Evolutionary conservation across 2,888 invertebrate species (phyloP), one percentile per base, ranked within the genome.

Genomic region (Ferrisia virgata): DNA sequence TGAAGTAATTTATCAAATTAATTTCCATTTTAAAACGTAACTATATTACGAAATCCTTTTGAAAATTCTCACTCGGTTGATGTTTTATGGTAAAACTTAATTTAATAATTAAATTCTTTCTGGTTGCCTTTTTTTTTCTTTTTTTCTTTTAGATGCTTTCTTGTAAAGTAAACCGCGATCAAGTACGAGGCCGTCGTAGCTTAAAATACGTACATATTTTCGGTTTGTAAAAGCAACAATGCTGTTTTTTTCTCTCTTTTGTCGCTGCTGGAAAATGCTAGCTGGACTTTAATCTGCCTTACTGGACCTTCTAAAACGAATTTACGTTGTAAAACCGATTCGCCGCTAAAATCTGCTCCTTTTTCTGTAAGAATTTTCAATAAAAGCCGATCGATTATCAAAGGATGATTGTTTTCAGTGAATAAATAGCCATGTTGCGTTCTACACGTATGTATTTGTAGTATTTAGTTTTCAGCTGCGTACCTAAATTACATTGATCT

Each of bases 291-390:
- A 0, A 96, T 93, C 89, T 94, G 91, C 85, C 87, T 90, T 1
- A 96, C 93, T 82, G 93, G 92, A 4, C 93, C 93, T 85, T 92
- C 91, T 11, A 94, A 88, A 5, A 93, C 91, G 88, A 95, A 95
- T 87, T 94, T 94, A 79, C 95, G 91, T 87, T 94, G 94, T 53
- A 96, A 89, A 85, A 94, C 93, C 22, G 96, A 95, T 87, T 95
- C 95, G 0, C 96, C 96, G 86, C 94, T 94, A 86, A 96, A 96
- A 87, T 95, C 95, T 0, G 96, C 96, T 0, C 95, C 96, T 88
- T 95, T 95, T 88, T 96, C 96, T 89, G 86, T 36, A 86, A 80
- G 72, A 80, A 85, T 84, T n/a, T 85, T 36, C n/a, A 22, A 76
- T 22, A 2, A n/a, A 22, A 39, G n/a, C n/a, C n/a, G n/a, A n/a